phyloP scores from a whole-genome alignment of 2,888 invertebrate genomes.

The Drosophila mayaguana region DNA sequence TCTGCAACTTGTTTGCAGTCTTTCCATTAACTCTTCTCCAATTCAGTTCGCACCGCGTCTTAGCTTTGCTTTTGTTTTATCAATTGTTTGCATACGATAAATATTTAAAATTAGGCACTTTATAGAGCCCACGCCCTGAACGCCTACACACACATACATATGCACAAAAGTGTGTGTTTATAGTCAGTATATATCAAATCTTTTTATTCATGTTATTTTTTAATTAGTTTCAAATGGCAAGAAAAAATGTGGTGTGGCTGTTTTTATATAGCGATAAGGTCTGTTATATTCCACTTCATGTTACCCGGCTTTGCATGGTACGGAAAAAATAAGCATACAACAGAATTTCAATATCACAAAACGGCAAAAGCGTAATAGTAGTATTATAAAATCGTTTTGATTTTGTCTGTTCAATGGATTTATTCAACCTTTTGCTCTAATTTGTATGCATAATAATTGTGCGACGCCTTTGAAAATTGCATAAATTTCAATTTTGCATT shows the following conservation, averaged over 20 bases:
- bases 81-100: slow-evolving; percentile 60
- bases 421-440: slow-evolving; percentile 16
- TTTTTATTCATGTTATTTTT: slow-evolving; percentile 15
- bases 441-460: slow-evolving; percentile 24
- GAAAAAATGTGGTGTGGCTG: not conserved
- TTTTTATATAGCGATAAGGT: slow-evolving; percentile 16
- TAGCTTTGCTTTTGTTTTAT: slow-evolving; percentile 31
- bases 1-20: not conserved
- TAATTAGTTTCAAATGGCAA: slow-evolving; percentile 26
- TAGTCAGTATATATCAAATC: slow-evolving; percentile 10
- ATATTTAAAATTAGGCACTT: slow-evolving; percentile 27
- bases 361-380: not conserved
- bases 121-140: slow-evolving; percentile 31
- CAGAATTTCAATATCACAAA: not conserved
- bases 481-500: slow-evolving; percentile 16
- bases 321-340: not conserved
- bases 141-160: not conserved
- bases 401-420: slow-evolving; percentile 12
- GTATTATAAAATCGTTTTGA: slow-evolving; percentile 6
- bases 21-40: not conserved
- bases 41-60: slow-evolving; percentile 14
- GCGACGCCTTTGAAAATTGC: not conserved
- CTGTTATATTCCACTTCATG: not conserved
- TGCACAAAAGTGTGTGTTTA: too few relatives aligned
- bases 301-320: not conserved